Percentiles rank a stretch among this genome's conserved stretches.
phyloP scores from a whole-genome alignment of 2,113 vertebrate genomes.

The Leiothrix lutea region DNA sequence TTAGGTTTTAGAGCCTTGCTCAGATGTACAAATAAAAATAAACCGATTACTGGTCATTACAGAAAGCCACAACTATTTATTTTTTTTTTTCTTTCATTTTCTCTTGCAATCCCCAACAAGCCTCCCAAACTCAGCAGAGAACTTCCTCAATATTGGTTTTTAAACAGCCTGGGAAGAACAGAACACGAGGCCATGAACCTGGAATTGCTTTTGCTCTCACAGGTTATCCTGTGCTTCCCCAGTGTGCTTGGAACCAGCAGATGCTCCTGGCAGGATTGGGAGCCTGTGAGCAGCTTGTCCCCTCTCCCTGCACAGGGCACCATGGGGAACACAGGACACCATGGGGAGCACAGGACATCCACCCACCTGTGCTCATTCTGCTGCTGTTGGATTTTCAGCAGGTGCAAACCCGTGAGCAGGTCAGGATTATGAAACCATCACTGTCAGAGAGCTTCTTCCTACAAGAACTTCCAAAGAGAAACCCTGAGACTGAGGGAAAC shows the following conservation, averaged over 20 bases:
- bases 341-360: not conserved
- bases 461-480: not conserved
- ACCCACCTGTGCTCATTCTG: not conserved
- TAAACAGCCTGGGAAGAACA: not conserved
- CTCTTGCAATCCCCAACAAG: not conserved
- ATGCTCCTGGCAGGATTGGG: not conserved
- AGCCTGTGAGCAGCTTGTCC: not conserved
- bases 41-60: not conserved
- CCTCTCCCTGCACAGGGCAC: not conserved
- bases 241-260: not conserved
- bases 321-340: rapidly evolving
- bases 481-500: not conserved
- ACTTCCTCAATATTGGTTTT: not conserved
- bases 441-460: not conserved
- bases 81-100: not conserved
- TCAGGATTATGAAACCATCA: not conserved
- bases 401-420: not conserved
- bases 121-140: not conserved
- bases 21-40: not conserved
- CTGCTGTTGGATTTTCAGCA: not conserved
- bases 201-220: not conserved
- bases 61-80: not conserved
- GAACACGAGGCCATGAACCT: not conserved
- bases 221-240: not conserved
- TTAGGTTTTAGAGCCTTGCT: not conserved